Evolutionary conservation across 2,888 invertebrate genomes (phyloP).

Genomic region (Pardosa pseudoannulata): DNA sequence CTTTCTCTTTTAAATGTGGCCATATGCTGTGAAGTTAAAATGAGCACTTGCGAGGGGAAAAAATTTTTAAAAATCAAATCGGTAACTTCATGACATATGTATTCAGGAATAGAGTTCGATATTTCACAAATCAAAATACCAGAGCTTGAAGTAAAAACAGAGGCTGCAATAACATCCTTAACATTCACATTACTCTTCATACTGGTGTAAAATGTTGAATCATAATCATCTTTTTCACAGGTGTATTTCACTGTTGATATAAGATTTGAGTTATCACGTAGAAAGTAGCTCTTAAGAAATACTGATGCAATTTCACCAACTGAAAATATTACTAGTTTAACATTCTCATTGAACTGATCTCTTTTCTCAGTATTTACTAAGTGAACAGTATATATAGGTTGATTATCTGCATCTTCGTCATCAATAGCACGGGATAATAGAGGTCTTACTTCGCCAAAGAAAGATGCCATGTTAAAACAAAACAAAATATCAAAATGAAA

Average conservation of each 20-base stretch:
- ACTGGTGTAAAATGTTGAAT: neutral
- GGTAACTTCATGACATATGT: constrained; percentile 5
- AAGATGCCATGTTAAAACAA: constrained; percentile 34
- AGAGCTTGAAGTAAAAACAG: neutral
- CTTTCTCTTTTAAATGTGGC: constrained; percentile 24
- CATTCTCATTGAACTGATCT: neutral
- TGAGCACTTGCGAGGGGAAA: neutral
- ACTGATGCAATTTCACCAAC: constrained; percentile 24
- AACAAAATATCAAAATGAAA: too few relatives aligned
- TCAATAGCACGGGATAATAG: constrained; percentile 51
- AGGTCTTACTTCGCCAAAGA: constrained; percentile 50
- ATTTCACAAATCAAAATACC: constrained; percentile 36
- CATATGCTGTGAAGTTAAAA: constrained; percentile 31
- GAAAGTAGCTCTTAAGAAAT: constrained; percentile 33
- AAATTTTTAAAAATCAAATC: constrained; percentile 8
- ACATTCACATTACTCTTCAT: neutral
- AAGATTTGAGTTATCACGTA: neutral
- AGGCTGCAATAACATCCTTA: neutral
- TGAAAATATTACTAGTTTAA: constrained; percentile 30
- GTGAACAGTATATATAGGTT: constrained; percentile 4
- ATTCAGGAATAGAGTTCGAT: constrained; percentile 22
- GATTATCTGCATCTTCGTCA: constrained; percentile 42
- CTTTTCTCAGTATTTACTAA: neutral
- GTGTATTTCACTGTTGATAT: constrained; percentile 16
- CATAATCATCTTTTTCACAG: neutral